A percentile compares a stretch with the other conserved stretches of the same genome.
These are phyloP conservation scores for Lineus longissimus DNA, from an alignment of 1,140 invertebrate genomes.

Conservation along the genomic window DNA sequence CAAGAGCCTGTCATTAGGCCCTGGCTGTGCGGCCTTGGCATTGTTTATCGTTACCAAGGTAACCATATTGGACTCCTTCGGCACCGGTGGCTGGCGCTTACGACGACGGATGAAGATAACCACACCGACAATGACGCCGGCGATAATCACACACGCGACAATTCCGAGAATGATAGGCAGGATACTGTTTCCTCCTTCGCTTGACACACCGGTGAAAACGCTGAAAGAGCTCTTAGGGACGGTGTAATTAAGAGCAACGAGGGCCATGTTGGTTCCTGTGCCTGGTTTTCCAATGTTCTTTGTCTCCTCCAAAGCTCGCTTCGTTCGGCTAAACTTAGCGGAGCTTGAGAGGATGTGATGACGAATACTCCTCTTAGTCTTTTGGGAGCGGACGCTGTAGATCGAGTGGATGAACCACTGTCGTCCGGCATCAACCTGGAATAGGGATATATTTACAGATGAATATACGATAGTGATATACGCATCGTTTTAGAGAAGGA, in stretches of 20 bases:
- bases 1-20: too few relatives aligned
- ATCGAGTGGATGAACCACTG: slow-evolving; percentile 55
- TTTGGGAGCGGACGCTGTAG: slow-evolving; percentile 44
- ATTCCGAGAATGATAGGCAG: slow-evolving; percentile 34
- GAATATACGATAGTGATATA: neutral
- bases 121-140: slow-evolving; percentile 30
- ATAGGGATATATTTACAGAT: slow-evolving; percentile 8
- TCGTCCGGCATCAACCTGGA: slow-evolving; percentile 44
- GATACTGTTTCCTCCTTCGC: slow-evolving; percentile 24
- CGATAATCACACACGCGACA: slow-evolving; percentile 27
- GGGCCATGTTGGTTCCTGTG: slow-evolving; percentile 51
- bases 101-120: slow-evolving; percentile 30
- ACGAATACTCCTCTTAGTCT: slow-evolving; percentile 32
- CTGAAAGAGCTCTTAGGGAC: neutral
- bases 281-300: slow-evolving; percentile 32
- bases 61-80: neutral
- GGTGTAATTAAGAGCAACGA: slow-evolving; percentile 29
- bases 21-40: too few relatives aligned
- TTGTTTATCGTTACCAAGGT: neutral
- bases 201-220: slow-evolving; percentile 9
- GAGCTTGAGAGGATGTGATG: slow-evolving; percentile 1
- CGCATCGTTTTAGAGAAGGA: too few relatives aligned
- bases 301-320: slow-evolving; percentile 25
- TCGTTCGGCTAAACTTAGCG: neutral
- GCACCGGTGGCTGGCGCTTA: neutral